A percentile compares a stretch with the other conserved stretches of the same genome.
phyloP scores from a whole-genome alignment of 2,797 vertebrate genomes.

The Leontocebus nigricollis region DNA sequence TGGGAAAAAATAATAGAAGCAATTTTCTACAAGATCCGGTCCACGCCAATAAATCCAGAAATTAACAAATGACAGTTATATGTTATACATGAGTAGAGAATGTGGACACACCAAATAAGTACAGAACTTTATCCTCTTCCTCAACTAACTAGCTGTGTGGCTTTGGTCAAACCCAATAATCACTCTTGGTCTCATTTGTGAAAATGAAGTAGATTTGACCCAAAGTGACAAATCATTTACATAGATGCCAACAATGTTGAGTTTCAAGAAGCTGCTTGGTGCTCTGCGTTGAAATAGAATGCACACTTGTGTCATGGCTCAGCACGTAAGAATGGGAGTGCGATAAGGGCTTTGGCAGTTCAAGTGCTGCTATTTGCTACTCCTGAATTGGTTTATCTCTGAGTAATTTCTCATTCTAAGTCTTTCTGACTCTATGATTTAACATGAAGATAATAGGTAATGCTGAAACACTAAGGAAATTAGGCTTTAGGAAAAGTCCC shows the following conservation, averaged over 20 bases:
- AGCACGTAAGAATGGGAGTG: not conserved
- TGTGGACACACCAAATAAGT: not conserved
- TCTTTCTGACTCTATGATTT: not conserved
- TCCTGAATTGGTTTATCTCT: not conserved
- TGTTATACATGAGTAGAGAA: not conserved
- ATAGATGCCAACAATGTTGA: not conserved
- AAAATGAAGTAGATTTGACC: not conserved
- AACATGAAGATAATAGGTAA: not conserved
- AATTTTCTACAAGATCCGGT: not conserved
- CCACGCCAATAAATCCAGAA: not conserved
- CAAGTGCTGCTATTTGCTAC: not conserved
- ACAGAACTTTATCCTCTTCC: not conserved
- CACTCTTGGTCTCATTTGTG: not conserved
- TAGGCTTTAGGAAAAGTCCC: not conserved
- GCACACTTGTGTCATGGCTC: not conserved
- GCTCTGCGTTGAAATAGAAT: not conserved
- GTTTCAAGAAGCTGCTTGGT: not conserved
- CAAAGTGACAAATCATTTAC: not conserved
- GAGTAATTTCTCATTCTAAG: not conserved
- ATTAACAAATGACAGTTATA: not conserved
- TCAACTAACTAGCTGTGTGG: not conserved
- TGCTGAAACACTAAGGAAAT: not conserved
- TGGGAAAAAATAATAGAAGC: not conserved
- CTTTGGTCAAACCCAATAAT: not conserved
- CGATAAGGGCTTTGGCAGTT: not conserved